phyloP scores from a whole-genome alignment of 2,888 invertebrate genomes.

The Cancer borealis region DNA sequence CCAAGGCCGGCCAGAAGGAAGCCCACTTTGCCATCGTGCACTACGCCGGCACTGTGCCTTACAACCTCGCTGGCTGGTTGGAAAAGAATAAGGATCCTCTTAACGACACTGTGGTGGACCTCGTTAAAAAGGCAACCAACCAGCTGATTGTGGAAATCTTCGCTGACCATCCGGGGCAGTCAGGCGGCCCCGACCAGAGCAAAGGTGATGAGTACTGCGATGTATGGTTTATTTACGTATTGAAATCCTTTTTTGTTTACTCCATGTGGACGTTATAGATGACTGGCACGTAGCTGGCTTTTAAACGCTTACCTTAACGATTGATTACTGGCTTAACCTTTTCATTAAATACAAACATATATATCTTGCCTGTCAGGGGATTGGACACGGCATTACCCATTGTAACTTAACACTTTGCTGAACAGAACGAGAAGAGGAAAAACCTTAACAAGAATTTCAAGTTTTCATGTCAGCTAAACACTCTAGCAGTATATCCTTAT shows the following conservation, averaged over 20 bases:
- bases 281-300: background rate
- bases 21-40: conserved; percentile 99
- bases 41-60: conserved; percentile 98
- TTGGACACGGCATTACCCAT: too few relatives aligned
- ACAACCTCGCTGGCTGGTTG: conserved; percentile 99
- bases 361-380: too few relatives aligned
- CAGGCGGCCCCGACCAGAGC: conserved; percentile 85
- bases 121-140: conserved; percentile 95
- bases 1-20: conserved; percentile 97
- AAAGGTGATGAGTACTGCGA: conserved; percentile 83
- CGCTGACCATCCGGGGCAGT: conserved; percentile 96
- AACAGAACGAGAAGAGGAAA: too few relatives aligned
- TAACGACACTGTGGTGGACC: conserved; percentile 99
- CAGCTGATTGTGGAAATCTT: conserved; percentile 93
- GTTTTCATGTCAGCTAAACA: background rate
- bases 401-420: too few relatives aligned
- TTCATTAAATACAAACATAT: background rate
- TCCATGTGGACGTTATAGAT: background rate
- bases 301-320: background rate
- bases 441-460: background rate
- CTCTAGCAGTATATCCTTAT: too few relatives aligned
- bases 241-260: background rate
- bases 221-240: background rate
- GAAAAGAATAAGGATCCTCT: conserved; percentile 99
- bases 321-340: background rate